Evolutionary conservation across 2,888 invertebrate species (phyloP), one percentile per base, ranked within the genome.

Genomic region (Meganola albula): DNA sequence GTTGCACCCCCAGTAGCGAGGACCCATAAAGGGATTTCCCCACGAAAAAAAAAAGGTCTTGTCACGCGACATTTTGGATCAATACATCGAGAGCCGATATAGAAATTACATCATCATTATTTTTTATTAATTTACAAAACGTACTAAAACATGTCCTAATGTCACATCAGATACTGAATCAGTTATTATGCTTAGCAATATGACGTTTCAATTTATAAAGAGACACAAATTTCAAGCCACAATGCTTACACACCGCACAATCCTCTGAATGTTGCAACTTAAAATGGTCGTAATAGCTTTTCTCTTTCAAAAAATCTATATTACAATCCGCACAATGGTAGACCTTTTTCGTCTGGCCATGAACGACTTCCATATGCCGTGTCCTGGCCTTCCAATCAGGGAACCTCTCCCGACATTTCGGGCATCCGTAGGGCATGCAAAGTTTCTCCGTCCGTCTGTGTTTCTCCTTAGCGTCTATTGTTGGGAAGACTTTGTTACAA

Each of bases 351-450:
- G 63, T 52, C 14, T 69, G 66, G 0, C 83, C 82, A 31, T 84
- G 83, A 1, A 62, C 62, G 0, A 53, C 44, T 25, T 80, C 78
- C 79, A 84, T 66, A n/a, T 84, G 83, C 2, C 67, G 60, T 31
- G 66, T 71, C 20, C 77, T 56, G 0, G 59, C 47, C 34, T 76
- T 77, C 63, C 73, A 79, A 45, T 77, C 73, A 0, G 70, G 46
- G 43, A 84, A 84, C 21, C 83, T 47, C 39, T 82, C 80, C 5
- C 65, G 61, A 31, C 83, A 84, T 25, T 74, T 73, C 0, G 67
- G 65, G 41, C 83, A 84, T 11, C 73, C 68, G 44, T 84, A 83
- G 0, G 80, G 74, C 76, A 82, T 72, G 41, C 83, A 83, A 0
- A 73, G 68, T 25, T 80, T 82, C 26, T 77, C 75, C 0, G 68